A percentile compares a stretch with the other conserved stretches of the same genome.
These are phyloP conservation scores for Artibeus jamaicensis DNA, from an alignment of 2,797 vertebrate genomes.

Conservation along the genomic window DNA sequence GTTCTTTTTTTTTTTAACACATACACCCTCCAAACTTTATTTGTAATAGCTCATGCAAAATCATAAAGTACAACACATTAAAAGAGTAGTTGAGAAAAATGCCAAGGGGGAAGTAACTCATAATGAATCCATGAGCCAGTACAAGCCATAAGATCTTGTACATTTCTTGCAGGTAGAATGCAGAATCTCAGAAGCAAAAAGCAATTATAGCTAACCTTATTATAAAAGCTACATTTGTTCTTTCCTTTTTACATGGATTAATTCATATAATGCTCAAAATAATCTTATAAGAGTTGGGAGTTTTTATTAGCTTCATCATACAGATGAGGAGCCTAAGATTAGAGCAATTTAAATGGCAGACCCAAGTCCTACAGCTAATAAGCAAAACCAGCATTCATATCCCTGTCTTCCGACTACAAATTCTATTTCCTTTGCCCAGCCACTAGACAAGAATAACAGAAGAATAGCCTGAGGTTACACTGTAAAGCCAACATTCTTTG, in stretches of 20 bases:
- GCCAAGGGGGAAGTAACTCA: not conserved
- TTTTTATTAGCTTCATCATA: not conserved
- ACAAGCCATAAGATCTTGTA: not conserved
- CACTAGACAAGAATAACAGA: not conserved
- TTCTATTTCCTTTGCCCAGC: not conserved
- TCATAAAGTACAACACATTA: not conserved
- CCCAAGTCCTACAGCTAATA: not conserved
- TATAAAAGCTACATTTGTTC: not conserved
- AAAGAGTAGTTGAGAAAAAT: not conserved
- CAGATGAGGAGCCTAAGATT: not conserved
- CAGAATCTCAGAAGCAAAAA: conserved; percentile 1
- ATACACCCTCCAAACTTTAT: not conserved
- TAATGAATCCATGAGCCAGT: not conserved
- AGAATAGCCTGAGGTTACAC: not conserved
- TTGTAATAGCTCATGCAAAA: conserved; percentile 8
- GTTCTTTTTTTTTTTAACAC: not conserved
- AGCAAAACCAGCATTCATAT: not conserved
- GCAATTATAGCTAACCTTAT: not conserved
- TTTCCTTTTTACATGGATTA: not conserved
- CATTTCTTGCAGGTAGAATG: not conserved
- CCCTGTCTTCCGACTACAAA: not conserved
- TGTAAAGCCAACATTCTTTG: not conserved
- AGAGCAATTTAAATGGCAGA: not conserved
- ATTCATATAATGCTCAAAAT: not conserved
- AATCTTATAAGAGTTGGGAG: not conserved